Evolutionary conservation across 2,797 vertebrate species (phyloP), one percentile per base, ranked within the genome.

Genomic region (Sylvilagus floridanus): DNA sequence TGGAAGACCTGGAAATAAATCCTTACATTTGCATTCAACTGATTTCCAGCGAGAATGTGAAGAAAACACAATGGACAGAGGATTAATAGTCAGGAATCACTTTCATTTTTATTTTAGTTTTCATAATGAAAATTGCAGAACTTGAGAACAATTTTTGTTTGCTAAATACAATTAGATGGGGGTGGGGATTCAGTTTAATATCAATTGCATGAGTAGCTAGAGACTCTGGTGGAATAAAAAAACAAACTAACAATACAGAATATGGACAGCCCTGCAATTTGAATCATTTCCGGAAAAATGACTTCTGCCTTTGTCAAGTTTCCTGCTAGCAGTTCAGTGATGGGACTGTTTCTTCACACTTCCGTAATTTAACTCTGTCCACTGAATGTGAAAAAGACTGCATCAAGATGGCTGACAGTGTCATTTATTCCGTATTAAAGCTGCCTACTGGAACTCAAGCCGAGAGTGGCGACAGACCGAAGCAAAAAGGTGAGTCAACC

Each of bases 261-360:
- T 73, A 26, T 83, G 65, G 30, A 60, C 65, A 95, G 52, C 75
- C 81, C 54, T 42, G 79, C 78, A 65, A 90, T 87, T 90, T 91
- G 83, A 96, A 85, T 88, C 93, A 96, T 95, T 97, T 97, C 94
- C 93, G 96, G 93, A 90, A 87, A 87, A 84, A 50, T 87, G 65
- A 57, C 78, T 90, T 95, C 82, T 87, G 84, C 11, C 90, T 95
- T 90, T 92, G 78, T 96, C 42, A 93, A 52, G 86, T 88, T 96
- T 97, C 95, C 93, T 95, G 96, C 94, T 79, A 26, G 65, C 72
- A 50, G 71, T 68, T 92, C n/a, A 92, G 84, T 92, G 71, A 77
- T 52, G 32, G 66, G 66, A 63, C 66, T 75, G 5, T 57, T 93
- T 92, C 73, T 78, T 95, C 76, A 68, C 22, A 21, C 87, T 66